Percentiles rank a stretch among this genome's conserved stretches.
phyloP scores from a whole-genome alignment of 2,797 vertebrate species.

The Oryzias dopingdopingensis region DNA sequence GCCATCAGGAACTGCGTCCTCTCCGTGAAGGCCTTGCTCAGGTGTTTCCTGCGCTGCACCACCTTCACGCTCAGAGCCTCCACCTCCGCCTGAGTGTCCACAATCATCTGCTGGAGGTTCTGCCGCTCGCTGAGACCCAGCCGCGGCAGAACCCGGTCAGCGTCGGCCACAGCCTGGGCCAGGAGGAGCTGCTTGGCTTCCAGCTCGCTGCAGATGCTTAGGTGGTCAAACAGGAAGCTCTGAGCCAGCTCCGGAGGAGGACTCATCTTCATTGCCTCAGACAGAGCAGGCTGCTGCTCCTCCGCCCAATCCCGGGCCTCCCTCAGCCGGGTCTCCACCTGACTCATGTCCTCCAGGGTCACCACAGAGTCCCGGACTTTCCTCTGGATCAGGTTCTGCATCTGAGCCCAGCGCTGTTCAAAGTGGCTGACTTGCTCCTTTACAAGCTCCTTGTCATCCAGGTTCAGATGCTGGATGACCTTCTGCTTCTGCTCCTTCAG shows the following conservation, averaged over 20 bases:
- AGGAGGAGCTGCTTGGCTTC: conserved; percentile 90
- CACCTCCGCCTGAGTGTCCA: conserved; percentile 82
- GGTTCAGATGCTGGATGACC: conserved; percentile 85
- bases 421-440: conserved; percentile 93
- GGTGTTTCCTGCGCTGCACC: conserved; percentile 86
- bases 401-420: conserved; percentile 92
- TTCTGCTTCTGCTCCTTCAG: conserved; percentile 92
- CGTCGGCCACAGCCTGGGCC: conserved; percentile 82
- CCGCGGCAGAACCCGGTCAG: conserved; percentile 85
- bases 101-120: conserved; percentile 84
- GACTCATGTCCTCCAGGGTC: conserved; percentile 87
- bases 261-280: conserved; percentile 90
- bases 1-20: conserved; percentile 93
- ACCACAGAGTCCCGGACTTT: conserved; percentile 89
- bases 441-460: conserved; percentile 92
- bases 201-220: conserved; percentile 91
- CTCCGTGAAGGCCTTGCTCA: conserved; percentile 95
- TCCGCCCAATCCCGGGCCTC: conserved; percentile 95
- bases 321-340: conserved; percentile 83
- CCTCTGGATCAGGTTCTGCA: conserved; percentile 87
- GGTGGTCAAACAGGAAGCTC: conserved; percentile 90
- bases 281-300: conserved; percentile 86
- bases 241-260: conserved; percentile 91
- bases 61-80: conserved; percentile 85
- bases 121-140: conserved; percentile 92